Evolutionary conservation across 2,888 invertebrate species (phyloP).

Genomic region (Lucinisca nassula): DNA sequence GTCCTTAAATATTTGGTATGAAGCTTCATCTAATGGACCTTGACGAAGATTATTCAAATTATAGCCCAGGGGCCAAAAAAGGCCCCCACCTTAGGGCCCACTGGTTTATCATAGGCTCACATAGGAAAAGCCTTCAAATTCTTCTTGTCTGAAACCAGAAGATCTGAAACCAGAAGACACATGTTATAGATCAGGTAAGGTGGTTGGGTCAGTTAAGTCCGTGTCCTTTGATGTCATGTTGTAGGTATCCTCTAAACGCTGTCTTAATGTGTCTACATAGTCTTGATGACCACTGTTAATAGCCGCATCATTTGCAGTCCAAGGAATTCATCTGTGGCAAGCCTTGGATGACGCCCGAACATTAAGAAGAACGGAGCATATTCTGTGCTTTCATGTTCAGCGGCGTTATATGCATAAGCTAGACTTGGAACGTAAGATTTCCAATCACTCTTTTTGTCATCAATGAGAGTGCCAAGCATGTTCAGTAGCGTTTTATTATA

Average conservation of each 20-base stretch:
- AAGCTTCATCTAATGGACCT: too few species aligned
- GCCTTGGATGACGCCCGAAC: not conserved
- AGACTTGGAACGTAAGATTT: not conserved
- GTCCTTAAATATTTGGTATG: too few species aligned
- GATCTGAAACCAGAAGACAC: too few species aligned
- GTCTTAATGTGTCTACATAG: not conserved
- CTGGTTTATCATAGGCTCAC: too few species aligned
- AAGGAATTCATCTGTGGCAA: not conserved
- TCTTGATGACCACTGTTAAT: not conserved
- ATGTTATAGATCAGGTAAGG: too few species aligned
- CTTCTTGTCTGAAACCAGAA: too few species aligned
- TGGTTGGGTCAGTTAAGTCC: too few species aligned
- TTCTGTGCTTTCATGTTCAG: not conserved
- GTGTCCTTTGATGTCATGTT: not conserved
- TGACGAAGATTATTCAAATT: too few species aligned
- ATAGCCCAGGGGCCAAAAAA: too few species aligned
- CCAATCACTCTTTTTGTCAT: not conserved
- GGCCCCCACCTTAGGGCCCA: too few species aligned
- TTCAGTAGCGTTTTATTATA: not conserved
- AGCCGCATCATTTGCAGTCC: not conserved
- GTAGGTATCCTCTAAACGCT: not conserved
- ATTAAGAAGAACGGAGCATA: not conserved
- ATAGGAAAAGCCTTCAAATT: too few species aligned
- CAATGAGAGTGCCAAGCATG: not conserved
- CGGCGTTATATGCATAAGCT: not conserved